Evolutionary conservation across 1,140 invertebrate genomes (phyloP), one percentile per base, ranked within the genome.

Genomic region (Zaprionus inermis): DNA sequence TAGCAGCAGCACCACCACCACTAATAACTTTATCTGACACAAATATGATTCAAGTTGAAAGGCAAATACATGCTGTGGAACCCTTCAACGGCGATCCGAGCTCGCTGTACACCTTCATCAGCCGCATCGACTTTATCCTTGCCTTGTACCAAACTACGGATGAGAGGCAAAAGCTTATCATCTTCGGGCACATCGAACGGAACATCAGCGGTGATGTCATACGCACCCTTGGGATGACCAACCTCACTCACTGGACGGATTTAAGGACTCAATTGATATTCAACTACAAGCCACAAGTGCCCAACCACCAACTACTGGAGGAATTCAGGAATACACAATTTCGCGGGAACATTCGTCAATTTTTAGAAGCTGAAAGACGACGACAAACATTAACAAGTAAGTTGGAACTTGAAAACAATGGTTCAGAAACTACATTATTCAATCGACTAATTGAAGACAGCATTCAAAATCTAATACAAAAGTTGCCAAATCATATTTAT

Each of bases 141-240:
- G 57, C 66, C 2, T 16, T 69, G 14, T 69, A 69, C 32, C 57
- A 69, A 2, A 69, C 66, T 0, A 52, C 32, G 0, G 57, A 69
- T 6, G 56, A 60, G 18, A 12, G 57, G 16, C 66, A 69, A 6
- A 69, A 69, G 20, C 24, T 69, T 3, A 55, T 69, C 5, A 41
- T 68, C 7, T 68, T 41, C 34, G 57, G 66, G 20, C 57, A 69
- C 32, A 54, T 69, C 1, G 57, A 69, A n/a, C 11, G 66, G 22
- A 69, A 69, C 24, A 55, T 69, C 34, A 54, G 57, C 32, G 32
- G 34, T 0, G 56, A 60, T 4, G 57, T 69, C 0, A 69, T 69
- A 32, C 57, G 66, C 12, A 52, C 49, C 1, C 44, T 69, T 0
- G 41, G 16, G 18, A 44, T 14, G 6, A 32, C 7, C 30, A 32